These are phyloP conservation scores for Forbesichthys agassizii DNA, from an alignment of 2,113 vertebrate species.

Conservation along the genomic window DNA sequence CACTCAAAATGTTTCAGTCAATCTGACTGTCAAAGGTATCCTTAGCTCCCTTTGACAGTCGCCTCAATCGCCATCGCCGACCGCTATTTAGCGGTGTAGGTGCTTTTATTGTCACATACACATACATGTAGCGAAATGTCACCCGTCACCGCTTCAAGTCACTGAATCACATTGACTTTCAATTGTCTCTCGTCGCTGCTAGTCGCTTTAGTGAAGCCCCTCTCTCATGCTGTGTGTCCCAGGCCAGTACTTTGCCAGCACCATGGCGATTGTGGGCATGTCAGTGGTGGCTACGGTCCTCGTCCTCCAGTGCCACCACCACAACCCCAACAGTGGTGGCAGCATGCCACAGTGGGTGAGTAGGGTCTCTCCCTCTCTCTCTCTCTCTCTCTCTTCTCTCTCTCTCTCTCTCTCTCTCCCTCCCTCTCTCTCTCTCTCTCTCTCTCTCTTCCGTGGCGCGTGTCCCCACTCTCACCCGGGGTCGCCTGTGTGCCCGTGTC, in stretches of 20 bases:
- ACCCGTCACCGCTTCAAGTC: too few relatives aligned
- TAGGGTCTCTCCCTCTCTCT: not conserved
- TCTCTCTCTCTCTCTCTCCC: not conserved
- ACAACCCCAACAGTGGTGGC: constrained; percentile 75
- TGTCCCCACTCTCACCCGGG: not conserved
- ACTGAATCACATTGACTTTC: too few relatives aligned
- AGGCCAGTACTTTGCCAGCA: constrained; percentile 84
- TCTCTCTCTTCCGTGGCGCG: not conserved
- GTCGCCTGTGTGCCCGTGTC: not conserved
- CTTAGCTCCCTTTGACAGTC: too few relatives aligned
- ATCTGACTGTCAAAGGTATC: too few relatives aligned
- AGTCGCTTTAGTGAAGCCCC: constrained; percentile 24
- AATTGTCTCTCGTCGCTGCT: too few relatives aligned
- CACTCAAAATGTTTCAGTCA: not conserved
- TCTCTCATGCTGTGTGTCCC: constrained; percentile 31
- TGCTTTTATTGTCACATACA: not conserved
- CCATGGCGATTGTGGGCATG: constrained; percentile 84
- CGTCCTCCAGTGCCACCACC: constrained; percentile 82
- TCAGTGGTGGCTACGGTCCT: constrained; percentile 82
- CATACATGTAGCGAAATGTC: too few relatives aligned
- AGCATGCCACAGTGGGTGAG: constrained; percentile 80
- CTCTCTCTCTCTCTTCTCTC: not conserved
- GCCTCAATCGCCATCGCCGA: too few relatives aligned
- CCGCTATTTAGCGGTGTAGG: too few relatives aligned
- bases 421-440: too few relatives aligned